Conservation (phyloP, 2,113 vertebrate species). For the Lepus europaeus region DNA sequence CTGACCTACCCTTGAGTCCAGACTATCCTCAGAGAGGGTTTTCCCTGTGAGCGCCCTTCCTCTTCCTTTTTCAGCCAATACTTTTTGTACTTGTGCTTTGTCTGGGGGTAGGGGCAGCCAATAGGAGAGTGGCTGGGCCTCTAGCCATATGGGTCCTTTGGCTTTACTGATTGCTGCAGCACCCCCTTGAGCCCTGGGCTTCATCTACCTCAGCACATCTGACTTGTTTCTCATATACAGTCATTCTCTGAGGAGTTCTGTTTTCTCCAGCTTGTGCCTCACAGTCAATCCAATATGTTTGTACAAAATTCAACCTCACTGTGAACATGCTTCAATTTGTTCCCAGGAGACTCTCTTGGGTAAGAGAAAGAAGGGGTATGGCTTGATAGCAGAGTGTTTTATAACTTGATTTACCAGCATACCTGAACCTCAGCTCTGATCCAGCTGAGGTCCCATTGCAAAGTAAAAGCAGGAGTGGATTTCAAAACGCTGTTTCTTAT, state of each 20-base stretch:
- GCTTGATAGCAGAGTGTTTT: not conserved
- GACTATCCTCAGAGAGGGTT: not conserved
- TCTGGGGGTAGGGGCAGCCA: not conserved
- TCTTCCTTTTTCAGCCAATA: not conserved
- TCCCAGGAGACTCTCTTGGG: not conserved
- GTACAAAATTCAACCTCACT: conserved; percentile 20
- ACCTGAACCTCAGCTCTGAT: not conserved
- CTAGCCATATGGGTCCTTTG: not conserved
- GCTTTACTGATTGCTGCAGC: not conserved
- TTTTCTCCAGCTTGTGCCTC: conserved; percentile 36
- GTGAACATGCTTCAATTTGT: conserved; percentile 16
- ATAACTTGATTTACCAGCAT: not conserved
- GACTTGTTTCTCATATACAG: not conserved
- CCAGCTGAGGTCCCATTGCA: not conserved
- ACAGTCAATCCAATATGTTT: not conserved
- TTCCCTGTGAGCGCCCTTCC: not conserved
- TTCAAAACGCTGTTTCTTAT: conserved; percentile 45
- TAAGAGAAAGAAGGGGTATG: not conserved
- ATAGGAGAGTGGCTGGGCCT: not conserved
- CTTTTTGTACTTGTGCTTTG: not conserved
- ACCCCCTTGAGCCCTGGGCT: not conserved
- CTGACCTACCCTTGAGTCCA: not conserved
- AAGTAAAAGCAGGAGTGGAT: conserved; percentile 13
- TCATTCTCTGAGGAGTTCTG: conserved; percentile 24
- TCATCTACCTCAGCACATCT: not conserved